phyloP scores from a whole-genome alignment of 2,113 vertebrate genomes.

The Hippocampus comes region DNA sequence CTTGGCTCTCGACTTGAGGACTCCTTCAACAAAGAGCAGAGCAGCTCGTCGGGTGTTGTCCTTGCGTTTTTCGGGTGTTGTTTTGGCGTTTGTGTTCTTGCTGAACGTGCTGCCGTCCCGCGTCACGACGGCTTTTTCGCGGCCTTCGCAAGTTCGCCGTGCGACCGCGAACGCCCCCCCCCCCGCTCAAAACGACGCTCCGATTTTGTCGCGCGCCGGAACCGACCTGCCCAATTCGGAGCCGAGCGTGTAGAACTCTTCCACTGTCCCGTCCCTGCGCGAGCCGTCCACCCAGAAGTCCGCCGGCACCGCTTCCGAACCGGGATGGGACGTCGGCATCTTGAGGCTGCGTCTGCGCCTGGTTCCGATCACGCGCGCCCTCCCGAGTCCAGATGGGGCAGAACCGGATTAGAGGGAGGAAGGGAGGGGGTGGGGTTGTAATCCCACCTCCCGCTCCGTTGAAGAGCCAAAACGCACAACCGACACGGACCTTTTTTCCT shows the following conservation, averaged over 20 bases:
- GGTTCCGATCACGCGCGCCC: conserved; percentile 49
- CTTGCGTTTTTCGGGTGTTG: too few species aligned
- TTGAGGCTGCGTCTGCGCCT: conserved; percentile 31
- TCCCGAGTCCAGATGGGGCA: conserved; percentile 47
- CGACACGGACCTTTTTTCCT: neutral
- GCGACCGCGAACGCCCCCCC: neutral
- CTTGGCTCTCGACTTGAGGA: neutral
- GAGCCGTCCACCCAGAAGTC: conserved; percentile 87
- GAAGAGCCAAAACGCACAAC: neutral
- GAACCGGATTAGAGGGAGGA: conserved; percentile 51
- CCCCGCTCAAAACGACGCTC: neutral
- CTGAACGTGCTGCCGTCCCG: too few species aligned
- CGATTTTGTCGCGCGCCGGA: neutral
- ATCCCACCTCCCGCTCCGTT: neutral
- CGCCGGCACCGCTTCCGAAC: conserved; percentile 54
- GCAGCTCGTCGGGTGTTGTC: too few species aligned
- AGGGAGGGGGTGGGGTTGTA: conserved; percentile 9
- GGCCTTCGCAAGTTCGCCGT: too few species aligned
- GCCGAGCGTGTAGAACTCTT: conserved; percentile 79
- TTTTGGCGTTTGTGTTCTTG: too few species aligned
- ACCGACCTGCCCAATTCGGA: conserved; percentile 74
- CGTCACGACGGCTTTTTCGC: too few species aligned
- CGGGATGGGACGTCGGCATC: conserved; percentile 79
- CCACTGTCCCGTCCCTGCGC: conserved; percentile 73
- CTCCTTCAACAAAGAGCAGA: too few species aligned